A percentile compares a stretch with the other conserved stretches of the same genome.
Evolutionary conservation across 1,140 invertebrate species (phyloP).

Genomic region (Batillaria attramentaria): DNA sequence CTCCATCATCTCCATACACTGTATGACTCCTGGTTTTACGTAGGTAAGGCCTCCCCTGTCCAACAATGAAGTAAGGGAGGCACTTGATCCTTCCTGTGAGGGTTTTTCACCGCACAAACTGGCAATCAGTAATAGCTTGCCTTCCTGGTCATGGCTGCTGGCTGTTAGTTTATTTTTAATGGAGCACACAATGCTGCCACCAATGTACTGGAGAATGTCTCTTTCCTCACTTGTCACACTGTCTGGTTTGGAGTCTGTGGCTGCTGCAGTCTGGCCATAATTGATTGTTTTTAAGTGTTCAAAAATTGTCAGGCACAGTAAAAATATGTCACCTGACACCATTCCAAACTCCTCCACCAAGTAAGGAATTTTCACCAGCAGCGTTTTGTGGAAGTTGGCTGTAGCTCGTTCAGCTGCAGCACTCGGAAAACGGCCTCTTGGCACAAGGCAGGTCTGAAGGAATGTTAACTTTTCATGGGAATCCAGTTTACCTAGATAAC

Average conservation of each 20-base stretch:
- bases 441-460: no score
- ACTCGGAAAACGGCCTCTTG: no score
- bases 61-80: not conserved
- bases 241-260: not conserved
- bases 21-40: not conserved
- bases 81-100: not conserved
- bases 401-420: no score
- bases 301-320: no score
- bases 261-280: no score
- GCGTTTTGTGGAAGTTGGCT: no score
- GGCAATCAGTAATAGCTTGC: not conserved
- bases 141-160: not conserved
- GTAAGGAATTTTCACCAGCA: no score
- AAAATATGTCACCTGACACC: no score
- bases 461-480: no score
- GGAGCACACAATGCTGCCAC: not conserved
- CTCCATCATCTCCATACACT: not conserved
- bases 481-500: no score
- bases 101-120: not conserved
- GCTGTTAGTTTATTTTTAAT: not conserved
- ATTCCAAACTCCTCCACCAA: no score
- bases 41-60: not conserved
- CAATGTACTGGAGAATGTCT: not conserved
- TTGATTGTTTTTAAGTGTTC: no score
- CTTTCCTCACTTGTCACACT: not conserved